Base-by-base conservation (phyloP, 2,888 invertebrate species). In the Chloroclysta siterata region DNA sequence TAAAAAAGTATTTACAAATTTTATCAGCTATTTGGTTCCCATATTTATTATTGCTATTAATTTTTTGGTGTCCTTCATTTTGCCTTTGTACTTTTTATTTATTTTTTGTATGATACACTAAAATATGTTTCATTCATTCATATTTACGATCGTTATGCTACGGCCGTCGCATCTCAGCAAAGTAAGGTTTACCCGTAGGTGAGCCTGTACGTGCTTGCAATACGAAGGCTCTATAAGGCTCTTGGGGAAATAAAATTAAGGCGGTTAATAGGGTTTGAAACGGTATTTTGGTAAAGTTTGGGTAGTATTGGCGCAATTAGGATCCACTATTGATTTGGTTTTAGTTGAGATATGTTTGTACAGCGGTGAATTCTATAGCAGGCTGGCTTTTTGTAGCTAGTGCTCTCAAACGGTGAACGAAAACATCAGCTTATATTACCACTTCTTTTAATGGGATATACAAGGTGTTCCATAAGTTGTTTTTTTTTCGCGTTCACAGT, bases 151-250 rank as follows among this genome's bases (percentile, higher is more conserved):
- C 22, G 55, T 5, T 8, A 39, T 28, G 15, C 7, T 11, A 56
- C 48, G 56, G 48, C 22, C 2, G 14, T 6, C 22, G 22, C n/a
- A 14, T 28, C 15, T 6, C 11, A 4, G 39, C 5, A 14, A 56
- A 13, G 10, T 3, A 22, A 56, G 36, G 48, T 14, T 39, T 48
- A 48, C 48, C 79, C 76, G 70, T 72, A 77, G 78, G 77, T 76
- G 78, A 73, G 76, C 53, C 15, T 29, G 50, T 6, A 74, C 80
- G 80, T 80, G 80, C 69, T 67, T 60, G 65, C 29, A 72, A 72
- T 80, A 53, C 64, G 15, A 63, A 70, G 42, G 42, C 55, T 41
- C 53, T 64, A 44, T 28, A n/a, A 56, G 53, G 60, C 57, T 66
- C 65, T 17, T 29, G 58, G 55, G 54, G 60, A 69, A 66, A 69